Base-by-base conservation (phyloP, 1,140 invertebrate species). In the Riptortus pedestris region DNA sequence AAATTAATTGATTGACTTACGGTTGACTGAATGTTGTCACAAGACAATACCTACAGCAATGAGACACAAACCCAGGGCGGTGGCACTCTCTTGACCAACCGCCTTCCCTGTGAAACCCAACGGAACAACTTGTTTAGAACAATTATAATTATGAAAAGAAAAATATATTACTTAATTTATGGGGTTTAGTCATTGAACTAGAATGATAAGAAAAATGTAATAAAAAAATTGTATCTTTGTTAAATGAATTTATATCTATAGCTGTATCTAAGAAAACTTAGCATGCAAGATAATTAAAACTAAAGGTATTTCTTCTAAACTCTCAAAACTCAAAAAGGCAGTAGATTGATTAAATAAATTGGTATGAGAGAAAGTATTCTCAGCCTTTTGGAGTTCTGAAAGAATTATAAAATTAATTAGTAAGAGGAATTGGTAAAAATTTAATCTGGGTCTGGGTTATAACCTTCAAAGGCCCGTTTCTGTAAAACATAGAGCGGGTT, bases 91-190 rank as follows among this genome's bases (percentile, higher is more conserved):
- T 48, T 55, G 57, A 64, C 62, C 62, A 64, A 64, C 62, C 62
- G 48, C 62, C 29, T 51, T 27, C 27, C 62, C 62, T 64, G 62
- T 64, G 62, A 64, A 64, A 64, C 51, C 62, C 62, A 64, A 64
- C 24, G 62, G 62, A 64, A 64, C 29, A 64, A 20, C 26, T 33
- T 26, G 48, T 57, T 64, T 64, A 64, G 62, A n/a, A 59, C 11
- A 59, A 59, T 16, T 59, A 12, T 28, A n/a, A 59, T 27, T 28
- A 16, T 22, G 14, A 22, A 14, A 24, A 55, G 24, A 3, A 24
- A 55, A n/a, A n/a, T n/a, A n/a, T n/a, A n/a, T n/a, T n/a, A n/a
- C n/a, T n/a, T 43, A 11, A 11, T 43, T 43, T 43, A 11, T 11
- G 9, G 11, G 9, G n/a, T 43, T n/a, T 43, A n/a, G n/a, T n/a